Evolutionary conservation across 2,113 vertebrate species (phyloP).

Genomic region (Megaptera novaeangliae): DNA sequence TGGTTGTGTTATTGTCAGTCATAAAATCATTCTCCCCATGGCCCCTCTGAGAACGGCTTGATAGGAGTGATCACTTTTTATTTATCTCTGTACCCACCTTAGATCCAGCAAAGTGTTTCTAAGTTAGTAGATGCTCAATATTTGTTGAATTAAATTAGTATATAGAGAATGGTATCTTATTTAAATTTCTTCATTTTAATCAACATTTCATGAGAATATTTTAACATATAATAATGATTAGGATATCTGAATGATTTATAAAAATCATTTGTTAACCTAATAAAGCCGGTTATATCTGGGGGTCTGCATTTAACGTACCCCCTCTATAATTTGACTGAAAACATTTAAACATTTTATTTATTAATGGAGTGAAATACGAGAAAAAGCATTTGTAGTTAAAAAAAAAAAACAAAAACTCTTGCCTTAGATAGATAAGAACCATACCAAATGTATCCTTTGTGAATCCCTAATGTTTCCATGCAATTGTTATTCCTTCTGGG

Average conservation of each 20-base stretch:
- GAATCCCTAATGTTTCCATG: constrained; percentile 40
- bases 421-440: not conserved
- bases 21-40: not conserved
- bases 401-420: not conserved
- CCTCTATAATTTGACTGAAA: not conserved
- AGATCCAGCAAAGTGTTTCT: not conserved
- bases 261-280: not conserved
- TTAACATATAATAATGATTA: not conserved
- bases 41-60: not conserved
- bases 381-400: not conserved
- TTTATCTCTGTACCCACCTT: not conserved
- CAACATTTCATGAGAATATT: not conserved
- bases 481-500: constrained; percentile 55
- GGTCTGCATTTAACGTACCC: not conserved
- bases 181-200: not conserved
- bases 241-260: not conserved
- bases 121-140: not conserved
- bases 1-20: not conserved
- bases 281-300: not conserved
- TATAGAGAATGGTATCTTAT: not conserved
- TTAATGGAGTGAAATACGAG: not conserved
- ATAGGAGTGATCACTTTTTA: not conserved
- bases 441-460: not conserved
- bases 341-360: not conserved
- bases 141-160: not conserved